Evolutionary conservation across 2,888 invertebrate genomes (phyloP), one percentile per base, ranked within the genome.

Genomic region (Drosophila lacicola): DNA sequence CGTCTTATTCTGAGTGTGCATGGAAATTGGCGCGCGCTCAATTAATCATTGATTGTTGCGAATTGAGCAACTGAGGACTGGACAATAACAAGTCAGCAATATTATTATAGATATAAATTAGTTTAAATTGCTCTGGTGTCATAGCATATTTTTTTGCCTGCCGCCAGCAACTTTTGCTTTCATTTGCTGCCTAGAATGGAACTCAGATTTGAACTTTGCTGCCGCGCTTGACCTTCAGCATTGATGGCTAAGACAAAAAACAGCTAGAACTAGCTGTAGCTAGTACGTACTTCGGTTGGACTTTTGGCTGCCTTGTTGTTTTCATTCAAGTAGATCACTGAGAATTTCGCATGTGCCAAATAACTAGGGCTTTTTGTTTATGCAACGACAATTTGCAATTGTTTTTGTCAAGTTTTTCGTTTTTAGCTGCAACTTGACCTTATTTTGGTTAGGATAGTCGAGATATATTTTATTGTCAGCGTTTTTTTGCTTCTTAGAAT

Each of bases 291-390:
- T 69, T 33, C 61, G 66, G 61, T 69, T 62, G 37, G 17, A 34
- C 21, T 47, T 54, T 51, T 58, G 44, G 49, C 29, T 56, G 39
- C 37, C 55, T 55, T 58, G 57, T 55, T 55, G 41, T 66, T 49
- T 54, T 60, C 72, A 73, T 87, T 77, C 74, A 81, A 88, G 75
- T 72, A 74, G 83, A 82, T 69, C 87, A 87, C 76, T 83, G 78
- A 62, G 84, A 87, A 83, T 83, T 87, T 87, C 83, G 88, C 83
- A 83, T 83, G 85, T 83, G 85, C 83, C 82, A 79, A 81, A 87
- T 76, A 81, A 70, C 70, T 84, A 76, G 85, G 79, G 82, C 84
- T 74, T 64, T 73, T 73, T 73, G 67, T 75, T 70, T 70, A 47
- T 69, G 50, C 67, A 46, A 60, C 54, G 45, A 65, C 70, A 72